A percentile compares a stretch with the other conserved stretches of the same genome.
Conservation (phyloP, 2,888 invertebrate genomes). For the Sesamia inferens region DNA sequence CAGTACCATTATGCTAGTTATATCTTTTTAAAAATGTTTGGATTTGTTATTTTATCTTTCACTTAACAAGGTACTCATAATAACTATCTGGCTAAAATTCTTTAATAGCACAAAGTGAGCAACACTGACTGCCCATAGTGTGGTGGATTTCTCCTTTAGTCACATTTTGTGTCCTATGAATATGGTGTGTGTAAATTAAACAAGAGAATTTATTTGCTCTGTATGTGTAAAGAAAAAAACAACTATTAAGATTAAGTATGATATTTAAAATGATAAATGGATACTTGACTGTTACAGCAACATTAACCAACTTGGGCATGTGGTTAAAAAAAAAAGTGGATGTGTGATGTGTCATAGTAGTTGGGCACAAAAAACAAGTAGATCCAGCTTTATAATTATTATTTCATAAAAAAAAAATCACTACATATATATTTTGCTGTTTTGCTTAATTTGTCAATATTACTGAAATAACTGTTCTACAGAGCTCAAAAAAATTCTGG, state of each 20-base stretch:
- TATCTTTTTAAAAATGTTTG: neutral
- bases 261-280: slow-evolving; percentile 6
- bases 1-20: neutral
- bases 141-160: neutral
- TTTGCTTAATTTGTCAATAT: neutral
- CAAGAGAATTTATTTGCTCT: too few relatives aligned
- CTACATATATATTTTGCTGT: too few relatives aligned
- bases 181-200: neutral
- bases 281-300: neutral
- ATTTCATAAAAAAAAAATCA: neutral
- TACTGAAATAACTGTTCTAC: neutral
- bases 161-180: neutral
- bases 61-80: neutral
- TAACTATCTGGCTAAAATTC: neutral
- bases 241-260: slow-evolving; percentile 5
- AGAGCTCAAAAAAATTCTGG: too few relatives aligned
- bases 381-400: neutral
- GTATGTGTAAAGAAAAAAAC: neutral
- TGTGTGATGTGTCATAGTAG: slow-evolving; percentile 4
- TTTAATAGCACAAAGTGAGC: neutral
- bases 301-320: neutral
- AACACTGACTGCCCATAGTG: neutral
- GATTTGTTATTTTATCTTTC: neutral
- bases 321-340: neutral
- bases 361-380: neutral